Evolutionary conservation across 53 echinoderm and acorn worm species (phyloP), one percentile per base, ranked within the genome.

Genomic region (Henricia sp.): DNA sequence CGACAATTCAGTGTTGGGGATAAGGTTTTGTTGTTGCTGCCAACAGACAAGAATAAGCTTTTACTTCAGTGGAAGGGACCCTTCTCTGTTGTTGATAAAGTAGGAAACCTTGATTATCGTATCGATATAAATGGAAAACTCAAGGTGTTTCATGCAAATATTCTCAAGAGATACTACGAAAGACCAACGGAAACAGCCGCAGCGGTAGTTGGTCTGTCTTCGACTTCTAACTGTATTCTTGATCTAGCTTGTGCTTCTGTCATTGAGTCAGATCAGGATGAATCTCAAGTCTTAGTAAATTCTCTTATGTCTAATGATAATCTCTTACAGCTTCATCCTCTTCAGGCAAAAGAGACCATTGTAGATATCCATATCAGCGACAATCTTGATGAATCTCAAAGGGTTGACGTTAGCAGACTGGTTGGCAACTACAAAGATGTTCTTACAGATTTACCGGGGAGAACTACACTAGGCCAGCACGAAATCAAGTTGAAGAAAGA

Each of bases 11-110:
- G 60, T 16, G 74, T 66, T 19, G 93, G 93, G 0, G 84, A 90
- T 42, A 53, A 87, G 42, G 93, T 93, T 0, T 73, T 89, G 3
- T 26, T 91, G 17, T 71, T 91, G 14, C 52, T 76, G 37, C 92
- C 92, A 13, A 91, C 84, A 10, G 83, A 87, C 41, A 70, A 59
- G n/a, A 92, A 84, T 57, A 90, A 90, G 41, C 50, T 92, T 3
- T 19, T 85, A 6, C 71, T 85, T 54, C 74, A 92, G 44, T 92
- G 92, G 92, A 84, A 85, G 51, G 92, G 89, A 8, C 92, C 89
- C 25, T 92, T 88, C 52, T 21, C 30, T 6, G 55, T 91, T 24
- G 11, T 68, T 6, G 87, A 51, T 12, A 91, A 88, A 54, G 20
- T 50, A 3, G 56, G 67, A 37, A 48, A 23, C 8, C 46, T 50